phyloP scores from a whole-genome alignment of 2,888 invertebrate species.

The Leptura quadrifasciata region DNA sequence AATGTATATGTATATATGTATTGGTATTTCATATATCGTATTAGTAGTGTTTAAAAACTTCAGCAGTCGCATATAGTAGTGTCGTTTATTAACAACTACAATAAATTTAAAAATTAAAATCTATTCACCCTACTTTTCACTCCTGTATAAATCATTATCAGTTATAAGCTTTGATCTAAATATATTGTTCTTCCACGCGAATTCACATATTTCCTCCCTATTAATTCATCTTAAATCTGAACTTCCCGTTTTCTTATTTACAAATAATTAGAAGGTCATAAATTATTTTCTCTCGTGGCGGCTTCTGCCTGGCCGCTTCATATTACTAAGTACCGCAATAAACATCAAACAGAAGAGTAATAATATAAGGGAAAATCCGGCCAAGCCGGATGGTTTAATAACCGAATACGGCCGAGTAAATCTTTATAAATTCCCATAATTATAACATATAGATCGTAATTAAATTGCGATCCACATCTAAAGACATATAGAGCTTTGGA shows the following conservation, averaged over 20 bases:
- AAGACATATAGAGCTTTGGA: conserved; percentile 67
- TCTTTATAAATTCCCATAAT: conserved; percentile 73
- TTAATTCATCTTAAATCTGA: conserved; percentile 46
- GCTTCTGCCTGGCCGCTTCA: conserved; percentile 54
- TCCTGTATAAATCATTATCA: too few relatives aligned
- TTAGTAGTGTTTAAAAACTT: too few relatives aligned
- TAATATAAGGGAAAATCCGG: conserved; percentile 61
- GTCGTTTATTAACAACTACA: neutral
- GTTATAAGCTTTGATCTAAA: too few relatives aligned
- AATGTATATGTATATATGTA: too few relatives aligned
- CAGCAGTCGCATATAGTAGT: too few relatives aligned
- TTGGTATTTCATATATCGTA: too few relatives aligned
- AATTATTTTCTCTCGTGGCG: conserved; percentile 53
- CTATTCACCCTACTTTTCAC: neutral
- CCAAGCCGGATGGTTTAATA: conserved; percentile 64
- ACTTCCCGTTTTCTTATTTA: conserved; percentile 56
- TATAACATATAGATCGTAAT: conserved; percentile 73
- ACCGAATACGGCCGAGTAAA: conserved; percentile 69
- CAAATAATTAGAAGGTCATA: conserved; percentile 62
- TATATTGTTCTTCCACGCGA: conserved; percentile 30
- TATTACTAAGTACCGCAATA: conserved; percentile 64
- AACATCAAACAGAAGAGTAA: conserved; percentile 55
- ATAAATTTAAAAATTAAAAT: neutral
- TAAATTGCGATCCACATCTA: conserved; percentile 70
- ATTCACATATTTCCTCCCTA: conserved; percentile 42